Base-by-base conservation (phyloP, 2,888 invertebrate genomes). In the Melipona bicolor region DNA sequence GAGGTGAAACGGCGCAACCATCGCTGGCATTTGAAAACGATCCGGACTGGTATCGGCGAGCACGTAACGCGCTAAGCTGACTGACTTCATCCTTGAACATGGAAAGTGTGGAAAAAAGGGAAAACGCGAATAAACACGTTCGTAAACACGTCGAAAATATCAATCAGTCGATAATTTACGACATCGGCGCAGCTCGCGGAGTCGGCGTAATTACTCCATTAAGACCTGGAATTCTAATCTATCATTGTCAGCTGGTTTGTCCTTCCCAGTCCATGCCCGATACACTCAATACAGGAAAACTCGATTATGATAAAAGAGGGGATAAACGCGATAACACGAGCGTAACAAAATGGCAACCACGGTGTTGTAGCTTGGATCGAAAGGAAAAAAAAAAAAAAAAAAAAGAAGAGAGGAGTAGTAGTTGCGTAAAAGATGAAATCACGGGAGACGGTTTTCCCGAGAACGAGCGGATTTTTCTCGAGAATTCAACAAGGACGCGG, bases 401-500 rank as follows among this genome's bases (percentile, higher is more conserved):
- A 77, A 73, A 74, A 36, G 52, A 75, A 78, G 27, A n/a, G 56
- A 61, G n/a, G 43, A 43, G 27, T 56, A 54, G 17, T 50, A 27
- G 77, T 89, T 89, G 84, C 77, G 87, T 71, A 86, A 88, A 50
- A 62, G 82, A 88, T 87, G 79, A 87, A 89, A 89, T 89, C 86
- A 82, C 68, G 59, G 36, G 43, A 56, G 67, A 77, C 67, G 80
- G 87, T 65, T 88, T 87, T 86, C 82, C 76, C 74, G 77, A 68
- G 69, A 79, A 69, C 72, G 49, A 56, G 21, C 54, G 59, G 67
- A 81, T 62, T 84, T 87, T 88, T 87, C 83, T 74, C 70, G 71
- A 54, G 61, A 87, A 85, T 43, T 68, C 36, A 43, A 54, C 80
- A 61, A 43, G 67, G 54, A 54, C 86, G 64, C 77, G 43, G 71